phyloP scores from a whole-genome alignment of 1,140 invertebrate genomes.

The Pseudomyrmex concolor region DNA sequence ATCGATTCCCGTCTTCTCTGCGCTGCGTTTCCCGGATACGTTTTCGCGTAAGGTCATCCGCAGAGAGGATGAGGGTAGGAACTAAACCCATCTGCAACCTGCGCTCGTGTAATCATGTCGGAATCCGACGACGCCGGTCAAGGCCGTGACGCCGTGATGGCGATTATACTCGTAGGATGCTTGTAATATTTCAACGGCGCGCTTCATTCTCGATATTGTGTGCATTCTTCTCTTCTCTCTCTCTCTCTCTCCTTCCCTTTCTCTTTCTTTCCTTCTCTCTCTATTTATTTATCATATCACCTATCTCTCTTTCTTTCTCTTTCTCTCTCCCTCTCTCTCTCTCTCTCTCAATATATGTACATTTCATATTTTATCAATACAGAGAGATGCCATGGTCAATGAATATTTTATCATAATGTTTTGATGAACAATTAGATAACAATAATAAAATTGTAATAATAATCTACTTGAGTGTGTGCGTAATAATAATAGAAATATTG shows the following conservation, averaged over 20 bases:
- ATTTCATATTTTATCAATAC: background rate
- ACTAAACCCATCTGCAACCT: conserved; percentile 26
- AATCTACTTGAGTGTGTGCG: background rate
- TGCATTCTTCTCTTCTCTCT: background rate
- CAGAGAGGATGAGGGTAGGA: conserved; percentile 11
- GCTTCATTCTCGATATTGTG: background rate
- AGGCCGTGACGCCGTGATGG: conserved; percentile 28
- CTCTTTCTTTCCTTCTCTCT: no score
- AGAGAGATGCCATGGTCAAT: background rate
- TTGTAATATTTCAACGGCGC: conserved; percentile 9
- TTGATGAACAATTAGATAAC: no score
- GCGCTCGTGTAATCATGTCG: conserved; percentile 32
- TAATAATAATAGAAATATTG: background rate
- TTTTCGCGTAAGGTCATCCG: conserved; percentile 13
- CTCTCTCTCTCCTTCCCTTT: no score
- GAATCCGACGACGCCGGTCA: conserved; percentile 44
- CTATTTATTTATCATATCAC: no score
- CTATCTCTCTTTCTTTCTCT: no score
- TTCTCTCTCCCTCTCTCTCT: no score
- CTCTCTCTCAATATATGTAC: no score
- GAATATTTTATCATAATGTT: no score
- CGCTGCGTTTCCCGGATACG: conserved; percentile 33
- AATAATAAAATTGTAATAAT: background rate
- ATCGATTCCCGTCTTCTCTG: conserved; percentile 35
- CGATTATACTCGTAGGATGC: conserved; percentile 20